Conservation (phyloP, 1,140 invertebrate species). For the Ceratina australensis region DNA sequence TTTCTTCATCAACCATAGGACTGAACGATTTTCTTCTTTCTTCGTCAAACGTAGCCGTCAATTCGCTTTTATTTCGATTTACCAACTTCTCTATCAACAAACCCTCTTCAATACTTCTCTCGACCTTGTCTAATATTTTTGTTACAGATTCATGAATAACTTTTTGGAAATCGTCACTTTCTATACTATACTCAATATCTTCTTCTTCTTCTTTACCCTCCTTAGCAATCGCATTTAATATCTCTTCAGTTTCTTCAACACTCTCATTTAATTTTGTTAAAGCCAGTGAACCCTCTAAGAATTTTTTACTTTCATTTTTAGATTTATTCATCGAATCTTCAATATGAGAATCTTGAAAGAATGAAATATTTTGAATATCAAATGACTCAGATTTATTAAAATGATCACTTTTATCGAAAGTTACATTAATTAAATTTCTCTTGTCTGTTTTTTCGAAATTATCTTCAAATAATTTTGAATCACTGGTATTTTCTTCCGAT, state of each 20-base stretch:
- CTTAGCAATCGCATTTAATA: conserved; percentile 65
- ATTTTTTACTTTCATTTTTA: too few species aligned
- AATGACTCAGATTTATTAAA: conserved; percentile 69
- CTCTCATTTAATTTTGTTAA: not conserved
- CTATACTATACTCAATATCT: conserved; percentile 19
- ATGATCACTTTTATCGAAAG: conserved; percentile 50
- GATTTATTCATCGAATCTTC: conserved; percentile 22
- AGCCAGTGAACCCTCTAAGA: too few species aligned
- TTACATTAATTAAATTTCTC: conserved; percentile 20
- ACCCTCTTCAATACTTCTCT: too few species aligned
- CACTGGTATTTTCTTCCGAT: conserved; percentile 22
- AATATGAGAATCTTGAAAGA: conserved; percentile 13
- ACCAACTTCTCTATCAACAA: too few species aligned
- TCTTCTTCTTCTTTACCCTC: conserved; percentile 53
- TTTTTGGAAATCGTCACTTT: conserved; percentile 36
- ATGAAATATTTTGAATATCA: not conserved
- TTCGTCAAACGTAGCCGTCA: too few species aligned
- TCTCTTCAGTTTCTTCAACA: conserved; percentile 60
- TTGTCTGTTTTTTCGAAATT: not conserved
- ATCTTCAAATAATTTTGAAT: not conserved
- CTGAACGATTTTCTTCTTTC: too few species aligned
- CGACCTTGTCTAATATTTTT: conserved; percentile 53
- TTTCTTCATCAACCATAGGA: too few species aligned
- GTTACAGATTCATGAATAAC: conserved; percentile 43
- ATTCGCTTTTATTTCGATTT: too few species aligned